Evolutionary conservation across 2,797 vertebrate species (phyloP).

Genomic region (Poecilia wingei): DNA sequence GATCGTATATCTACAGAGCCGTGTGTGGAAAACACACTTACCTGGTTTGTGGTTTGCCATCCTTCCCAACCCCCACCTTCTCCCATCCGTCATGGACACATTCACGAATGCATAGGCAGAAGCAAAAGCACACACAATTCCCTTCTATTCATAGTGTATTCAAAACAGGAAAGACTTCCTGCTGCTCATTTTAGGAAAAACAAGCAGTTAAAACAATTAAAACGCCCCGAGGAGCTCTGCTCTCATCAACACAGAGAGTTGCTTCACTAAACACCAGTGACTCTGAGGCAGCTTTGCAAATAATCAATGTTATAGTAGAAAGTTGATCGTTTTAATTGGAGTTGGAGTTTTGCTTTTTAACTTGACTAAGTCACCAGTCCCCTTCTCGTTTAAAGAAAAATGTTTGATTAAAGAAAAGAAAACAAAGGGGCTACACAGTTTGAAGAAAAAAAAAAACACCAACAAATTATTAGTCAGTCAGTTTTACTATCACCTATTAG

Average conservation of each 20-base stretch:
- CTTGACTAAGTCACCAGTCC: background rate
- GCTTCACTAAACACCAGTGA: slow-evolving; percentile 20
- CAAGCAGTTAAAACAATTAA: slow-evolving; percentile 73
- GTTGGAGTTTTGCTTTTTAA: background rate
- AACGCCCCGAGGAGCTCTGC: slow-evolving; percentile 30
- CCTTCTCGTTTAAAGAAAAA: background rate
- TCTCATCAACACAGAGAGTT: slow-evolving; percentile 23
- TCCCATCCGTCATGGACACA: background rate
- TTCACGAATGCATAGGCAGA: slow-evolving; percentile 6
- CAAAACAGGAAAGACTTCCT: slow-evolving; percentile 84
- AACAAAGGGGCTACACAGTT: background rate
- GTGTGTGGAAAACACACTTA: background rate
- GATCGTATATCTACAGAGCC: background rate
- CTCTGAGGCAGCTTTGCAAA: background rate
- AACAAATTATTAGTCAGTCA: background rate
- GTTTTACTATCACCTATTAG: background rate
- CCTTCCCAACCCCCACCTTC: no score
- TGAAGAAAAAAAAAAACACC: background rate
- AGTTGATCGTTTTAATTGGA: background rate
- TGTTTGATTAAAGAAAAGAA: background rate
- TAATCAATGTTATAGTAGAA: background rate
- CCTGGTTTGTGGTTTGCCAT: background rate
- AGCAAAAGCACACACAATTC: slow-evolving; percentile 37
- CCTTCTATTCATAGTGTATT: slow-evolving; percentile 74
- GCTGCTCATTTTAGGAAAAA: slow-evolving; percentile 81